Conservation (phyloP, 2,113 vertebrate genomes). For the Dromiciops gliroides region DNA sequence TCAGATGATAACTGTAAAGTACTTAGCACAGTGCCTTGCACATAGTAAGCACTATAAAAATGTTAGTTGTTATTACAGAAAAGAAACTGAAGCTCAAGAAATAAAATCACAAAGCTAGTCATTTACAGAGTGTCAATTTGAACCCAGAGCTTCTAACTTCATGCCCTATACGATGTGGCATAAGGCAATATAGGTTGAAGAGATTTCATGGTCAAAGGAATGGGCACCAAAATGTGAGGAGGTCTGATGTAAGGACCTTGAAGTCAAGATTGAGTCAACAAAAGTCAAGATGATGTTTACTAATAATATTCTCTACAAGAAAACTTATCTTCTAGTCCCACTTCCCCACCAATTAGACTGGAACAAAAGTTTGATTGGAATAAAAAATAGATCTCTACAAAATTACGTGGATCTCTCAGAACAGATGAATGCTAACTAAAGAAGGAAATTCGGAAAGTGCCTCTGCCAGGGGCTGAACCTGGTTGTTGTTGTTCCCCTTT, state of each 20-base stretch:
- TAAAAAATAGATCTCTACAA: not conserved
- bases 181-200: not conserved
- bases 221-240: not conserved
- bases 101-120: not conserved
- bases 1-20: not conserved
- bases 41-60: not conserved
- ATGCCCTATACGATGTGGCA: not conserved
- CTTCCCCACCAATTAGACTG: conserved; percentile 43
- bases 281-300: not conserved
- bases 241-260: not conserved
- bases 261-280: not conserved
- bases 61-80: not conserved
- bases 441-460: conserved; percentile 22
- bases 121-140: not conserved
- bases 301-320: not conserved
- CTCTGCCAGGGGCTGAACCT: not conserved
- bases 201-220: not conserved
- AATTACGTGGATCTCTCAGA: not conserved
- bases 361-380: conserved; percentile 40
- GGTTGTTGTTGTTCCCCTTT: no score
- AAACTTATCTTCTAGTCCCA: not conserved
- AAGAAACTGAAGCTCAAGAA: not conserved
- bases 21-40: not conserved
- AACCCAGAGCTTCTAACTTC: not conserved
- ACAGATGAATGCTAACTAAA: not conserved